phyloP scores from a whole-genome alignment of 2,888 invertebrate species.

The Argyresthia goedartella region DNA sequence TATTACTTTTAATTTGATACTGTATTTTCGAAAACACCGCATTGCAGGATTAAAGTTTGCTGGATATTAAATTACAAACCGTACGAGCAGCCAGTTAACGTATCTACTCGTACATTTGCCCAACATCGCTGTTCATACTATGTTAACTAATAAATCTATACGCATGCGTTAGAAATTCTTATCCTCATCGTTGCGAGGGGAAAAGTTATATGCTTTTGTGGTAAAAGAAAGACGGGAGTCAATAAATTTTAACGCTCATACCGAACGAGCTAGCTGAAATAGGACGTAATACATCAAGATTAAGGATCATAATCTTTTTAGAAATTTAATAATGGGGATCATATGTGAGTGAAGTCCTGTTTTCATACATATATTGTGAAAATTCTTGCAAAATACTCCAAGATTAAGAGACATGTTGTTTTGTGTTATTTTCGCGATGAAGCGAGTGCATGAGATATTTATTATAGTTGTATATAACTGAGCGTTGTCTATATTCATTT shows the following conservation, averaged over 20 bases:
- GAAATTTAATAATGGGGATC: conserved; percentile 50
- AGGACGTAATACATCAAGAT: conserved; percentile 45
- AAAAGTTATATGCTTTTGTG: conserved; percentile 30
- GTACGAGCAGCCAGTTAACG: not conserved
- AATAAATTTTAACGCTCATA: conserved; percentile 43
- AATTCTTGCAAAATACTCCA: not conserved
- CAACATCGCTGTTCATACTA: no score
- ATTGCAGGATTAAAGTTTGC: conserved; percentile 44
- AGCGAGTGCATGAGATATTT: not conserved
- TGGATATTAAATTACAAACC: conserved; percentile 28
- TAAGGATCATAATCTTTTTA: conserved; percentile 46
- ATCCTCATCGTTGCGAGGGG: no score
- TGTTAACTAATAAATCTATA: no score
- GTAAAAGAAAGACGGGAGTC: conserved; percentile 23
- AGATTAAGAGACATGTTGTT: not conserved
- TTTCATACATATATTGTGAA: conserved; percentile 11
- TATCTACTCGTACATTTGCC: no score
- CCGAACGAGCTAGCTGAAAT: conserved; percentile 40
- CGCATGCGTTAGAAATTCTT: no score
- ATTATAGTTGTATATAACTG: not conserved
- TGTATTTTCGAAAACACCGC: conserved; percentile 35
- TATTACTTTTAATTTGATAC: conserved; percentile 16
- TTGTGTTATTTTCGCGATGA: no score
- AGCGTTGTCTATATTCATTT: not conserved
- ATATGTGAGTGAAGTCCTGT: conserved; percentile 34